These are phyloP conservation scores for Cyclophora albipunctata DNA, from an alignment of 2,888 invertebrate species.

Conservation along the genomic window DNA sequence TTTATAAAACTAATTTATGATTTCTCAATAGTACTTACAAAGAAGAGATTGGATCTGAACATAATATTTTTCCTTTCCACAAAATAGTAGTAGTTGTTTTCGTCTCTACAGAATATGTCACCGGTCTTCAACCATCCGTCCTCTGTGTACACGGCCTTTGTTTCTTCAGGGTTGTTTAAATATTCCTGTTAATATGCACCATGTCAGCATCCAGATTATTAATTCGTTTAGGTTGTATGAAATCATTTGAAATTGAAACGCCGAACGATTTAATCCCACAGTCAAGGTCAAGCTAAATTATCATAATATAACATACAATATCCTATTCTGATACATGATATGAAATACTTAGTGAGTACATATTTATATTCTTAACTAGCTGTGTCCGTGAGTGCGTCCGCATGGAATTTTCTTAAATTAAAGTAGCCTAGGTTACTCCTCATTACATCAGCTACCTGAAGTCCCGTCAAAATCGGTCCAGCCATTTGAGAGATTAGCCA, in stretches of 20 bases:
- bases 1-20: background rate
- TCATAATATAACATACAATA: no score
- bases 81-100: constrained; percentile 34
- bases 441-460: no score
- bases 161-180: constrained; percentile 37
- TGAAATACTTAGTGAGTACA: no score
- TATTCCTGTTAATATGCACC: constrained; percentile 31
- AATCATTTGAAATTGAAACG: background rate
- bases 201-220: background rate
- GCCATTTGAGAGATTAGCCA: no score
- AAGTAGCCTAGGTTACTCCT: no score
- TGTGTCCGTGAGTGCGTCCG: no score
- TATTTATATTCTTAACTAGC: no score
- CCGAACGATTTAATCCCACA: no score
- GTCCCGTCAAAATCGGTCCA: no score
- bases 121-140: constrained; percentile 45
- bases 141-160: constrained; percentile 29
- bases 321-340: no score
- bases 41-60: constrained; percentile 36
- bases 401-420: no score
- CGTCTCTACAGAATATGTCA: constrained; percentile 7
- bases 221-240: background rate
- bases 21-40: constrained; percentile 21
- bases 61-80: constrained; percentile 39
- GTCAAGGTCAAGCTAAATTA: no score